Conservation (phyloP, 2,113 vertebrate species). For the Hippopotamus amphibius region DNA sequence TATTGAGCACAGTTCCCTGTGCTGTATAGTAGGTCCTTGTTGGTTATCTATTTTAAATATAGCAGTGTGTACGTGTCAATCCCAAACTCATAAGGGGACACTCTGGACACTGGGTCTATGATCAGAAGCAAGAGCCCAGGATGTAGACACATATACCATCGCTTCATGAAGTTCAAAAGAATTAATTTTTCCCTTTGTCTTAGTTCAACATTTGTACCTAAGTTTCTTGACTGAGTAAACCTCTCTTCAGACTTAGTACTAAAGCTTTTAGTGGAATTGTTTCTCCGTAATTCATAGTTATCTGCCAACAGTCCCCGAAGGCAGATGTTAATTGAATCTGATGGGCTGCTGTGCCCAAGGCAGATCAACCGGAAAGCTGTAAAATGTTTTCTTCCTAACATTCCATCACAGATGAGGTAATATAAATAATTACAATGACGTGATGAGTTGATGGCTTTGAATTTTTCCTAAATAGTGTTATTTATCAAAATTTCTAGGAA, state of each 20-base stretch:
- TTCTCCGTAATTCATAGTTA: background rate
- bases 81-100: background rate
- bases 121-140: background rate
- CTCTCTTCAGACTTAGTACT: background rate
- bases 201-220: background rate
- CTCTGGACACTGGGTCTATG: background rate
- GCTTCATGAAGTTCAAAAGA: background rate
- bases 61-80: too few species aligned
- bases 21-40: too few species aligned
- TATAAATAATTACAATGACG: background rate
- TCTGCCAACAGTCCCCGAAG: background rate
- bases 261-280: background rate
- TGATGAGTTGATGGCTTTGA: background rate
- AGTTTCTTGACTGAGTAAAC: background rate
- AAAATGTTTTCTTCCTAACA: background rate
- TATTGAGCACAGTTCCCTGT: too few species aligned
- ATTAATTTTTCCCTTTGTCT: background rate
- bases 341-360: background rate
- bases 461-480: background rate
- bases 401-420: background rate
- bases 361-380: background rate
- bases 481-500: background rate
- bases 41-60: too few species aligned
- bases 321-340: background rate
- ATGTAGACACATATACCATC: rapidly evolving